Evolutionary conservation across 64 coral and sea anemone genomes (phyloP).

Genomic region (Astreopora myriophthalma): DNA sequence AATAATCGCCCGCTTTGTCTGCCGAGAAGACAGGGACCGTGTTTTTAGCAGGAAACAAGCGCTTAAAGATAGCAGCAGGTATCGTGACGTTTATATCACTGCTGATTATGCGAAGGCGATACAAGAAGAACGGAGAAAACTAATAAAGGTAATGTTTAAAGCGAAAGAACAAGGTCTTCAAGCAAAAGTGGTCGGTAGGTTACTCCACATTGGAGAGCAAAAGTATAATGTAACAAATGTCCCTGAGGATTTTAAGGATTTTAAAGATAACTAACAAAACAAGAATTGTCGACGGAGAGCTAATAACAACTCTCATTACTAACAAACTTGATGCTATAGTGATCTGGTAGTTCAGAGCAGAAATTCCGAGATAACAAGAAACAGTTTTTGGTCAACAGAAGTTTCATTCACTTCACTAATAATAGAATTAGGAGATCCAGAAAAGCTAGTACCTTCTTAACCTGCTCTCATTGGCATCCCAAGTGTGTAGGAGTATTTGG

Average conservation of each 20-base stretch:
- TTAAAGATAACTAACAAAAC: too few species aligned
- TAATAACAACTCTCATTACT: too few species aligned
- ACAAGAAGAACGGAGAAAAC: background rate
- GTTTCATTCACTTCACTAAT: too few species aligned
- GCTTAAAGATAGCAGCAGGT: background rate
- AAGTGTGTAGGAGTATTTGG: too few species aligned
- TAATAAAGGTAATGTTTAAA: slow-evolving; percentile 44
- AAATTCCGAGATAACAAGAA: too few species aligned
- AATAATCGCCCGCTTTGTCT: background rate
- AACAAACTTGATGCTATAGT: too few species aligned
- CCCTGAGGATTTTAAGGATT: slow-evolving; percentile 11
- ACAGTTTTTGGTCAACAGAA: too few species aligned
- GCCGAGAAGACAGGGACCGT: slow-evolving; percentile 16
- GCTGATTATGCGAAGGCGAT: slow-evolving; percentile 19
- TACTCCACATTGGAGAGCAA: background rate
- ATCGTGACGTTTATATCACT: background rate
- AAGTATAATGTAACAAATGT: slow-evolving; percentile 25
- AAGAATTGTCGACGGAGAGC: too few species aligned
- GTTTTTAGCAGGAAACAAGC: background rate
- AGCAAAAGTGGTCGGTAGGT: slow-evolving; percentile 8
- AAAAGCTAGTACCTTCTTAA: too few species aligned
- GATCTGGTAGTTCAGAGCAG: too few species aligned
- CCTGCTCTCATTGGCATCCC: too few species aligned
- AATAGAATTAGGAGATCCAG: too few species aligned
- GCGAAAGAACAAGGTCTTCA: background rate